These are phyloP conservation scores for Caenorhabditis elegans DNA, from an alignment of 1,140 invertebrate species.

Conservation along the genomic window WBcel235 BX284605.5:11812001-11812500, in stretches of 20 bases:
- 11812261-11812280: not conserved
- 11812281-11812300: not conserved
- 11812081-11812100: not conserved
- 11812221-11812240: conserved; percentile 9
- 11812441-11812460: too few species aligned
- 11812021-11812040: conserved; percentile 1
- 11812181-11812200: not conserved
- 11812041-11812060: not conserved
- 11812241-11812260: conserved; percentile 20
- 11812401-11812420: not conserved
- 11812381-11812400: conserved; percentile 8
- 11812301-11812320: conserved; percentile 26
- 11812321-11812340: conserved; percentile 25
- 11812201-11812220: conserved; percentile 1
- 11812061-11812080: not conserved
- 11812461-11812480: not conserved
- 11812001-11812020: not conserved
- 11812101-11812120: not conserved
- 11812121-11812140: not conserved
- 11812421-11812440: not conserved
- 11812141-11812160: conserved; percentile 21
- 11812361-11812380: not conserved
- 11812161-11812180: conserved; percentile 22
- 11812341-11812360: not conserved
- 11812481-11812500: not conserved